Evolutionary conservation across 2,113 vertebrate genomes (phyloP).

Genomic region (Symphodus melops): DNA sequence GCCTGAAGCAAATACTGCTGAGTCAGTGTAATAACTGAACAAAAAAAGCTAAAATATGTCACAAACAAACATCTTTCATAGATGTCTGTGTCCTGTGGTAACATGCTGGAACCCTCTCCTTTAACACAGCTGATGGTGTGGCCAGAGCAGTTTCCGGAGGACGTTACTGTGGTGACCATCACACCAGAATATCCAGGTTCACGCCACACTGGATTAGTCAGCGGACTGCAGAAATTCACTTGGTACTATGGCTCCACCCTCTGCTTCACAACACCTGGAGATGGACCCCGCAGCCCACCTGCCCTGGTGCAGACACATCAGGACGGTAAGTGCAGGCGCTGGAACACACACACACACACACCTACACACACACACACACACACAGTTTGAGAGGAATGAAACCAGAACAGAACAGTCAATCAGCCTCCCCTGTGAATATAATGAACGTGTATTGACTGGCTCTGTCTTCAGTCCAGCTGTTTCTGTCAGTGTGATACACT

Average conservation of each 20-base stretch:
- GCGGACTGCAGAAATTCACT: constrained; percentile 90
- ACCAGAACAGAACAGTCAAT: constrained; percentile 19
- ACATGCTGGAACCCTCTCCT: constrained; percentile 9
- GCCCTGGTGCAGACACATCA: constrained; percentile 89
- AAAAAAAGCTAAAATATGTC: constrained; percentile 16
- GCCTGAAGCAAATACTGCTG: constrained; percentile 26
- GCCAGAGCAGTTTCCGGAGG: constrained; percentile 86
- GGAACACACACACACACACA: too few relatives aligned
- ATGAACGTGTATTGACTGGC: constrained; percentile 38
- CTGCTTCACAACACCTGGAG: constrained; percentile 95
- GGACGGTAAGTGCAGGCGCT: constrained; percentile 88
- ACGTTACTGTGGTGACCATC: constrained; percentile 85
- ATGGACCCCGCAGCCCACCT: constrained; percentile 89
- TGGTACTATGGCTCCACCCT: constrained; percentile 89
- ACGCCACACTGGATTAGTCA: constrained; percentile 88
- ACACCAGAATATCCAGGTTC: constrained; percentile 93
- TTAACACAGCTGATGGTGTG: constrained; percentile 87
- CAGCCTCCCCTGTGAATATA: constrained; percentile 34
- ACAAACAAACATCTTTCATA: constrained; percentile 1
- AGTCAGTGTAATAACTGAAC: constrained; percentile 29
- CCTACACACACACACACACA: neutral
- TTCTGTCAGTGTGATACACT: constrained; percentile 37
- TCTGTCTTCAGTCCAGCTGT: constrained; percentile 50
- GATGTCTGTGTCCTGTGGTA: neutral
- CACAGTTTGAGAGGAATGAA: constrained; percentile 22